phyloP scores from a whole-genome alignment of 2,113 vertebrate species.

The Vidua macroura region DNA sequence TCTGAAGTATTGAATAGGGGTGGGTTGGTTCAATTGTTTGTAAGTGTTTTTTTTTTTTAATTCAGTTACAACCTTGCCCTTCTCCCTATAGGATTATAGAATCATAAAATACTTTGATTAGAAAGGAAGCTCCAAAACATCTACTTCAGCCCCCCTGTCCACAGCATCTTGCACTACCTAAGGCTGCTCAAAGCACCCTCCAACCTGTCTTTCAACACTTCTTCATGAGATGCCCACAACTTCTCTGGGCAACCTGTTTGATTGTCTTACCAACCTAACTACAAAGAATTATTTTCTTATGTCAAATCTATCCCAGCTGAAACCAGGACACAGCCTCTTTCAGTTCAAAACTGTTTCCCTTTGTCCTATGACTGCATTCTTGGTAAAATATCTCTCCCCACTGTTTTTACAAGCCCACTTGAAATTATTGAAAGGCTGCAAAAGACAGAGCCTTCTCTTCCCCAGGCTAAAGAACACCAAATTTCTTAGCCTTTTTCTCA shows the following conservation, averaged over 20 bases:
- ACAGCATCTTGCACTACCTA: not conserved
- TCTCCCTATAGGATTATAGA: not conserved
- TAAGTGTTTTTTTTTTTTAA: accelerated
- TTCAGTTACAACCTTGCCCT: not conserved
- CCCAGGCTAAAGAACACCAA: not conserved
- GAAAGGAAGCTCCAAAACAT: not conserved
- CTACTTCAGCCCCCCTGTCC: accelerated
- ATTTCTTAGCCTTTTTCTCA: not conserved
- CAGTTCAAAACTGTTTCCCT: not conserved
- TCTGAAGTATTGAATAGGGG: not conserved
- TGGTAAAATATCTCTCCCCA: not conserved
- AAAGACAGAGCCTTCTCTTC: not conserved
- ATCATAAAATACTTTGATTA: not conserved
- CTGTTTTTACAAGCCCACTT: not conserved
- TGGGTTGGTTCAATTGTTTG: too few relatives aligned
- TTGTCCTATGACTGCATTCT: not conserved
- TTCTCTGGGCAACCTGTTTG: not conserved
- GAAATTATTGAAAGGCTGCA: not conserved
- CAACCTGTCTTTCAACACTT: not conserved
- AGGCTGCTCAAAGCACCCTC: not conserved
- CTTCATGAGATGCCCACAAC: accelerated
- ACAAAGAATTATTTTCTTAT: not conserved
- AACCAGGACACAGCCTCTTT: not conserved
- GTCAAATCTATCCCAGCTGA: not conserved
- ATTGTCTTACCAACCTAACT: not conserved